phyloP scores from a whole-genome alignment of 2,888 invertebrate genomes.

The Tineola bisselliella region DNA sequence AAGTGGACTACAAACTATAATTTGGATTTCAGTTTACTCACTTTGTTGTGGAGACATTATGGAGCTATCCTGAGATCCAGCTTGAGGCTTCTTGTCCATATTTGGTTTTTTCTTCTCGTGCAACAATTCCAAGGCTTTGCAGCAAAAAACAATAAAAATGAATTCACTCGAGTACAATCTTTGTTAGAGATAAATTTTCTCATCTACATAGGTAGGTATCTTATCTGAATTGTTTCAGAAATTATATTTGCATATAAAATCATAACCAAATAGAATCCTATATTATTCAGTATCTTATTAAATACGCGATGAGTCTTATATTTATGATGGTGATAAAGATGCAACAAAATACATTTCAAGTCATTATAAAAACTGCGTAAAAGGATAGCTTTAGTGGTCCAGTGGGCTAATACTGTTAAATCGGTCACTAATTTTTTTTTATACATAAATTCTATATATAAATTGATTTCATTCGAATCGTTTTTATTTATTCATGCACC shows the following conservation, averaged over 20 bases:
- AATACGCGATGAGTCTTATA: too few species aligned
- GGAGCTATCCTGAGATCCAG: constrained; percentile 52
- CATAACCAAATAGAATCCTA: neutral
- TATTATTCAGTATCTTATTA: neutral
- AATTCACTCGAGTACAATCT: too few species aligned
- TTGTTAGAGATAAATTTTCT: neutral
- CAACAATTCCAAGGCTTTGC: constrained; percentile 73
- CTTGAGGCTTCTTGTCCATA: constrained; percentile 48
- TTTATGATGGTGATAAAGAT: too few species aligned
- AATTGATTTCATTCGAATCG: too few species aligned
- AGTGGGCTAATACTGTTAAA: too few species aligned
- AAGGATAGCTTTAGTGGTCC: too few species aligned
- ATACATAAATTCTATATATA: too few species aligned
- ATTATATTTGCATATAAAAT: neutral
- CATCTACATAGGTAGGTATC: neutral
- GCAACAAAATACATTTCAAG: too few species aligned
- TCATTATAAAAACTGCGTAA: too few species aligned
- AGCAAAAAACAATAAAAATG: neutral
- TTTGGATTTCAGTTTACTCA: constrained; percentile 26
- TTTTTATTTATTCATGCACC: too few species aligned
- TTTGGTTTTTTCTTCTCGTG: constrained; percentile 71
- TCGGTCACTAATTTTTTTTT: too few species aligned
- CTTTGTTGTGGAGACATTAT: constrained; percentile 57
- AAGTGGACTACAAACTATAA: too few species aligned
- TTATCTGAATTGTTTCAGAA: neutral